Base-by-base conservation (phyloP, 2,888 invertebrate genomes). In the Plusia festucae region DNA sequence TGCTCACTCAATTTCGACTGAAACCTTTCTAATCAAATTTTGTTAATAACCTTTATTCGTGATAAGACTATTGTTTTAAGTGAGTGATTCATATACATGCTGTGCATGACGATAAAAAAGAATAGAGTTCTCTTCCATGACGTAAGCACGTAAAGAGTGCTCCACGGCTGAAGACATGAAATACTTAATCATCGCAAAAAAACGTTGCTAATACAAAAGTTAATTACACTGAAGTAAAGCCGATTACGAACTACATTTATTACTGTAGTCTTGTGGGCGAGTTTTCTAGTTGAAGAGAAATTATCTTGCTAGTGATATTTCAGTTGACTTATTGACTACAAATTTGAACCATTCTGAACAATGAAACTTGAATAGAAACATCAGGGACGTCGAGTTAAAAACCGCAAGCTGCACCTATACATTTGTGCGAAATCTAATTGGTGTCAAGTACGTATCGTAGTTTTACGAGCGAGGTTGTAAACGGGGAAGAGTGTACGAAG, bases 401-500 rank as follows among this genome's bases (percentile, higher is more conserved):
- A 65, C 65, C 32, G 60, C 65, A 63, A 52, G 68, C 64, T 68
- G 65, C 74, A 78, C 69, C 67, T 60, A 64, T 58, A 55, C 59
- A 64, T 76, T 73, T 68, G 68, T 57, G 49, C 58, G 62, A 60
- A 69, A 63, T 60, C 69, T 73, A 80, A 79, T 80, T 74, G 68
- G 70, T 81, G 79, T 79, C 79, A 75, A 78, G 79, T 70, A 73
- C 68, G 59, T 72, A 66, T 72, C 65, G 71, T 71, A 68, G 63
- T 67, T 75, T 73, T 75, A 78, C 66, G 79, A 81, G 71, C 68
- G 52, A 65, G 64, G 57, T 78, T 65, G 68, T 78, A 81, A 81
- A 80, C 62, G 68, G 64, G 64, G 57, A 54, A 67, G 66, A 73
- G 54, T 34, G 73, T 57, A 71, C 72, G 66, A 68, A 59, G 62